Evolutionary conservation across 2,888 invertebrate species (phyloP), one percentile per base, ranked within the genome.

Genomic region (Macrosiphum euphorbiae): DNA sequence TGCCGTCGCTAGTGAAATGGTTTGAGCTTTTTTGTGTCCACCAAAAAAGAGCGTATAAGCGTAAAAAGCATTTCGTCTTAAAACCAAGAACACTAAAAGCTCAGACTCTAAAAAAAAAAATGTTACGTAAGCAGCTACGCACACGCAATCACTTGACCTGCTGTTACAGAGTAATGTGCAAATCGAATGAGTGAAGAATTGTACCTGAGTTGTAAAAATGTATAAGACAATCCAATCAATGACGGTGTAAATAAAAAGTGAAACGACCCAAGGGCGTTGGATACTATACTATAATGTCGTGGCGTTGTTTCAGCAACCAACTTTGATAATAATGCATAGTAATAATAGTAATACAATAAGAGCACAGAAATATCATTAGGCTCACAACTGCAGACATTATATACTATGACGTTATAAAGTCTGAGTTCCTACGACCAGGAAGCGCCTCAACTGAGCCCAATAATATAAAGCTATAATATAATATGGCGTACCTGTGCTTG

Each of bases 311-410:
- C 35, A 78, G 35, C 20, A 78, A 78, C 35, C 78, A 3, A 78
- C 8, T 78, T 35, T 41, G 35, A 78, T 78, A 78, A 78, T 35
- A 35, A 78, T 35, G 20, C 28, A 35, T 78, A 78, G 35, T 67
- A 35, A 67, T 67, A 35, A n/a, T 86, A 86, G n/a, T 86, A 47
- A 47, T 86, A 86, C 86, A 47, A 86, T 86, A 44, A n/a, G 47
- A 28, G 47, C 47, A 47, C 47, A 86, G 47, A 47, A 86, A 86
- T 47, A 28, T 47, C 86, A 78, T 78, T 78, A 78, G 35, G 35
- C 78, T 8, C 20, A 35, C 35, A 35, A 35, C 35, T 35, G 35
- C 20, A 67, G 67, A 67, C 16, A 67, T 67, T 55, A 55, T 16
- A 52, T 55, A 13, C 78, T 35, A 35, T 13, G 67, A 78, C n/a